Conservation (phyloP, 2,113 vertebrate genomes). For the Morphnarchus princeps region DNA sequence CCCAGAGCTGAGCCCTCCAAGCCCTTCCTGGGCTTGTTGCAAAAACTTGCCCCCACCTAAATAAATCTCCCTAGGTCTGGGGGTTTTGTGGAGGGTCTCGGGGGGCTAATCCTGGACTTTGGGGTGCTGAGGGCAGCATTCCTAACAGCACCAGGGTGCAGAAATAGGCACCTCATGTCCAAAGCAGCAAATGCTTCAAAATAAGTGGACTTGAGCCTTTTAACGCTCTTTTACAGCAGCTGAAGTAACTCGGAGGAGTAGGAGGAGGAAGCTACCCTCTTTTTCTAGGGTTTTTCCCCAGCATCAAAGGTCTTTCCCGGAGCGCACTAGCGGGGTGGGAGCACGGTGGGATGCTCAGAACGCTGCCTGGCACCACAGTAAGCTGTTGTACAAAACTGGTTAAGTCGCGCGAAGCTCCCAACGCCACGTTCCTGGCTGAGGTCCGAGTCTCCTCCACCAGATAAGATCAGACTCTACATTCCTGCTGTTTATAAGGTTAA, state of each 20-base stretch:
- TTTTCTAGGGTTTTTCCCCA: background rate
- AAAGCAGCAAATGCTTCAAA: background rate
- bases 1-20: background rate
- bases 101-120: background rate
- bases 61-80: no score
- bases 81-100: background rate
- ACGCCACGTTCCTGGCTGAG: accelerated
- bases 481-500: background rate
- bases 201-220: background rate
- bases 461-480: background rate
- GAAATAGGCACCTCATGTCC: background rate
- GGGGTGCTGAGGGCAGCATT: background rate
- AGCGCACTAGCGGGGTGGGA: accelerated
- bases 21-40: background rate
- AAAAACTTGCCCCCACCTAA: no score
- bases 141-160: accelerated
- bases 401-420: accelerated
- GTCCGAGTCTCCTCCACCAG: background rate
- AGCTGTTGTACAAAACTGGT: background rate
- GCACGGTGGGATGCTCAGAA: background rate
- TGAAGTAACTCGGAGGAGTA: background rate
- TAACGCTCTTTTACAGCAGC: background rate
- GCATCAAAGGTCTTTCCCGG: accelerated
- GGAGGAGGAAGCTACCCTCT: background rate
- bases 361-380: accelerated